These are phyloP conservation scores for Erythrocercus mccallii DNA, from an alignment of 2,113 vertebrate genomes.

Conservation along the genomic window DNA sequence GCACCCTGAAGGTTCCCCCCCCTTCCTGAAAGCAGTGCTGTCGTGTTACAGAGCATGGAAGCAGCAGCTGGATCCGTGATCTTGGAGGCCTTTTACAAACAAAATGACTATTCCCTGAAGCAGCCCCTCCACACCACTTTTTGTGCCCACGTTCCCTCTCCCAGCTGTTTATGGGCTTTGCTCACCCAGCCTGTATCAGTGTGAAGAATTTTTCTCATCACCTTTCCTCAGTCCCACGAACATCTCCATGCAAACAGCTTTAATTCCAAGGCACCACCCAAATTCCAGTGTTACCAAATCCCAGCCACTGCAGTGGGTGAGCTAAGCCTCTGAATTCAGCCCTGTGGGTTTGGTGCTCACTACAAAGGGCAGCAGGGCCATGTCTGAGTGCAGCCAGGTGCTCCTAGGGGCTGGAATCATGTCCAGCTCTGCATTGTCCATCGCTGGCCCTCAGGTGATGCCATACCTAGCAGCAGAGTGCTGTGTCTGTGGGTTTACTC, in stretches of 20 bases:
- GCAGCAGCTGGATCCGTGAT: not conserved
- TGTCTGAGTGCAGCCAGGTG: not conserved
- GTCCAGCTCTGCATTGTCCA: not conserved
- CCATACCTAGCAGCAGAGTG: not conserved
- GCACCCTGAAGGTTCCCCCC: no score
- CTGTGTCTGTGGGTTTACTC: not conserved
- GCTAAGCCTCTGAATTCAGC: not conserved
- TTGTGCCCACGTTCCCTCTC: not conserved
- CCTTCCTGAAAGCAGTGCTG: not conserved
- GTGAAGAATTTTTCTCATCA: not conserved
- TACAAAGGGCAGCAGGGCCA: not conserved
- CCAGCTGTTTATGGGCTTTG: not conserved
- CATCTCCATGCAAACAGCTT: not conserved
- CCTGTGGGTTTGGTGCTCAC: not conserved
- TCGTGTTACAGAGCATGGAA: not conserved
- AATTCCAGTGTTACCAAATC: not conserved
- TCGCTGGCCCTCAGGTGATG: accelerated
- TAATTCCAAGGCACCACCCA: not conserved
- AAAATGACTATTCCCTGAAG: not conserved
- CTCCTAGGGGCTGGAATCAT: not conserved
- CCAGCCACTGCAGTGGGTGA: not conserved
- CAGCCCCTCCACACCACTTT: not conserved
- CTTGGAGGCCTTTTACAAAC: not conserved
- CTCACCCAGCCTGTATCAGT: accelerated
- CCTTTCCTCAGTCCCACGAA: not conserved